Percentiles rank a stretch among this genome's conserved stretches.
phyloP scores from a whole-genome alignment of 2,113 vertebrate genomes.

The Orientallactaga bullata region DNA sequence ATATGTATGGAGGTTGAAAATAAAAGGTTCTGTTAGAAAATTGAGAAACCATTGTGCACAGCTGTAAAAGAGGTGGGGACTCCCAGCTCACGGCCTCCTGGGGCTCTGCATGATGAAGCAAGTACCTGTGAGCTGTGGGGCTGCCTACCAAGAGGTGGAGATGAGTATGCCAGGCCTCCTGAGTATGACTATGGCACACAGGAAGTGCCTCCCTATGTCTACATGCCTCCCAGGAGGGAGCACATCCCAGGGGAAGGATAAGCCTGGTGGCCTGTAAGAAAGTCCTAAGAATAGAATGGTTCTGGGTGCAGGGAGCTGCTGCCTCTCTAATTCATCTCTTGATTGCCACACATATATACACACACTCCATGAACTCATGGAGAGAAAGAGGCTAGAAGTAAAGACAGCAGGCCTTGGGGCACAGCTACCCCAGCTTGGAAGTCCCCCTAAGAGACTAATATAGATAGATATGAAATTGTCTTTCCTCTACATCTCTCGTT shows the following conservation, averaged over 20 bases:
- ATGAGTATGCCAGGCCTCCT: background rate
- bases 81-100: background rate
- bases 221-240: background rate
- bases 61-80: background rate
- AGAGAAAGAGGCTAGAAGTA: background rate
- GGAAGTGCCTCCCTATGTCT: background rate
- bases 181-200: background rate
- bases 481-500: background rate
- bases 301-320: background rate
- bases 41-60: background rate
- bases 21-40: background rate
- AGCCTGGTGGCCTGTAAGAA: background rate
- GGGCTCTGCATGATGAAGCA: rapidly evolving
- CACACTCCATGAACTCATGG: background rate
- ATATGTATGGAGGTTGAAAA: no score
- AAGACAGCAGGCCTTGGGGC: background rate
- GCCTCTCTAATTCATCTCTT: background rate
- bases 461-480: background rate
- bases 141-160: background rate
- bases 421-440: background rate
- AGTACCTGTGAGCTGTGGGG: background rate
- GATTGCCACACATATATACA: background rate
- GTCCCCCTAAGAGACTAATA: background rate
- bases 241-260: background rate
- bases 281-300: background rate